A percentile compares a stretch with the other conserved stretches of the same genome.
Conservation (phyloP, 2,797 vertebrate species). For the Ambastaia sidthimunki region DNA sequence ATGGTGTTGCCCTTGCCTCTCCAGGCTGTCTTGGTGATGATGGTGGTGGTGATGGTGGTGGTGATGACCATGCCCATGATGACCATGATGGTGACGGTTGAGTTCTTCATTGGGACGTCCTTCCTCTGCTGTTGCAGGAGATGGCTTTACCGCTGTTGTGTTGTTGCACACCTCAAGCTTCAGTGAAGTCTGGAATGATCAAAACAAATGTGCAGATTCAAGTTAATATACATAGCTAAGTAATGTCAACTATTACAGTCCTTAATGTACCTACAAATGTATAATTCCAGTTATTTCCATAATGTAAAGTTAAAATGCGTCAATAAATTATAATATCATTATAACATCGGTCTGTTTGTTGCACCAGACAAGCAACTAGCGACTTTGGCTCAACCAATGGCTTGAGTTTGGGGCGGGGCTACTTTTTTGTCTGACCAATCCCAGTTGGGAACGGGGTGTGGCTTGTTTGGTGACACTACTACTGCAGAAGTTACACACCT, state of each 20-base stretch:
- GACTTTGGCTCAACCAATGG: too few relatives aligned
- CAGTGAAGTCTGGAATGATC: conserved; percentile 61
- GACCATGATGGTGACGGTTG: conserved; percentile 57
- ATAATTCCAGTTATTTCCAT: neutral
- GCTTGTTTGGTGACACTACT: neutral
- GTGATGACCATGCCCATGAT: conserved; percentile 35
- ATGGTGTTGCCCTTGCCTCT: conserved; percentile 45
- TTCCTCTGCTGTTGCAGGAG: conserved; percentile 38
- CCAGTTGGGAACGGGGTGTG: neutral
- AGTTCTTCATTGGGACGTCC: conserved; percentile 26
- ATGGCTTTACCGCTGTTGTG: conserved; percentile 55
- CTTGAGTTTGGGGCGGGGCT: too few relatives aligned
- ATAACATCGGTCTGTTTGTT: neutral
- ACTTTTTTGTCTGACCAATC: neutral
- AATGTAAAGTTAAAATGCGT: neutral
- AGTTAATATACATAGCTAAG: too few relatives aligned
- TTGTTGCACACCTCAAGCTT: conserved; percentile 67
- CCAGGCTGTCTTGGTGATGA: conserved; percentile 26
- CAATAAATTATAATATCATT: too few relatives aligned
- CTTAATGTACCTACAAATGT: neutral
- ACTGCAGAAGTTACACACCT: too few relatives aligned
- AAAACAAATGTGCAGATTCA: neutral
- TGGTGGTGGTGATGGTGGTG: conserved; percentile 5
- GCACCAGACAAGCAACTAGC: neutral
- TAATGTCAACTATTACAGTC: neutral